Base-by-base conservation (phyloP, 2,888 invertebrate species). In the Glyphotaelius pellucidus region DNA sequence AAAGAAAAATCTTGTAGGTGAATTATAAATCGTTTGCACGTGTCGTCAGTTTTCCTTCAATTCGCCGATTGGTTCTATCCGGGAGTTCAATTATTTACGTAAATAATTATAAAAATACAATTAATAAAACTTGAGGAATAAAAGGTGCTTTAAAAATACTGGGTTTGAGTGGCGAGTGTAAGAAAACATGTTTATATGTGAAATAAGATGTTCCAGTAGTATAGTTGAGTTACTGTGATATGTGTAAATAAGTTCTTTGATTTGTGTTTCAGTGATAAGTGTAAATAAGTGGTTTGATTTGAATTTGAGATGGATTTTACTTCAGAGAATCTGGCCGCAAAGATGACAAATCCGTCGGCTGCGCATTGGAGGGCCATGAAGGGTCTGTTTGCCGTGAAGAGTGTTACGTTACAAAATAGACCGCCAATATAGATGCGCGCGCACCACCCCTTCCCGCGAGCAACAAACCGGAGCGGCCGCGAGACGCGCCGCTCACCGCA, bases 361-460 rank as follows among this genome's bases (percentile, higher is more conserved):
- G n/a, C 5, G 15, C 14, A 47, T 25, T 42, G 86, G 14, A 47
- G 12, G 30, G 14, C 19, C 25, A 30, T 1, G 86, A 42, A 35
- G 12, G 86, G 52, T 11, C 47, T 38, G 47, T 86, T 30, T 30
- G 52, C 86, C 52, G 86, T 42, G 86, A 86, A 86, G 42, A n/a
- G n/a, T n/a, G n/a, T n/a, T n/a, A n/a, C n/a, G n/a, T n/a, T n/a
- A n/a, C n/a, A n/a, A n/a, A n/a, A n/a, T n/a, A n/a, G n/a, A n/a
- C n/a, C n/a, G n/a, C n/a, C n/a, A n/a, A n/a, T n/a, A n/a, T n/a
- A n/a, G n/a, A n/a, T n/a, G n/a, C n/a, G n/a, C n/a, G n/a, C n/a
- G n/a, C n/a, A n/a, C n/a, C n/a, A n/a, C n/a, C n/a, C n/a, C n/a
- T n/a, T n/a, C n/a, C n/a, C n/a, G n/a, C n/a, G n/a, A n/a, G n/a